phyloP scores from a whole-genome alignment of 2,888 invertebrate genomes.

The Didymodactylos carnosus region DNA sequence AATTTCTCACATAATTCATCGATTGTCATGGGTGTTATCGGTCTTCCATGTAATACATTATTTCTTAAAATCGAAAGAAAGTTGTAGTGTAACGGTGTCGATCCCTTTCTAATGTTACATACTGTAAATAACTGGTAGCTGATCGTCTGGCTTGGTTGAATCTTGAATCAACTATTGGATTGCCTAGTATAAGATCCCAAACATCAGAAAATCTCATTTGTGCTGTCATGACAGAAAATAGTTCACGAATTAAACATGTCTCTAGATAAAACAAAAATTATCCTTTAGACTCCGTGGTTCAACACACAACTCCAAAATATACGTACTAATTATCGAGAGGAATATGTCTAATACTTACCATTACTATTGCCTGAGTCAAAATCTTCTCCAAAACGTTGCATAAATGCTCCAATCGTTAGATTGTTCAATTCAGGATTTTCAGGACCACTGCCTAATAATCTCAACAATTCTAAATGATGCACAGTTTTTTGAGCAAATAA shows the following conservation, averaged over 20 bases:
- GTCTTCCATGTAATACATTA: neutral
- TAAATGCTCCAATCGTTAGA: neutral
- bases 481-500: too few species aligned
- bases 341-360: neutral
- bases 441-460: neutral
- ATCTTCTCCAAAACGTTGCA: neutral
- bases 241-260: neutral
- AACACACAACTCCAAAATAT: too few species aligned
- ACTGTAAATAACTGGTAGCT: neutral
- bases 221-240: neutral
- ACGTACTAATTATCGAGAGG: neutral
- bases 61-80: too few species aligned
- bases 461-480: neutral
- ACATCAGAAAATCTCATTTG: neutral
- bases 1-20: neutral
- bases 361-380: neutral
- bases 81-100: too few species aligned
- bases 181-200: neutral
- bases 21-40: neutral
- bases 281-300: too few species aligned
- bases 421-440: neutral
- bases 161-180: neutral
- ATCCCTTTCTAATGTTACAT: too few species aligned
- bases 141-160: neutral
- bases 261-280: neutral